Evolutionary conservation across 2,888 invertebrate species (phyloP), one percentile per base, ranked within the genome.

Genomic region (Parapristionchus giblindavisi): DNA sequence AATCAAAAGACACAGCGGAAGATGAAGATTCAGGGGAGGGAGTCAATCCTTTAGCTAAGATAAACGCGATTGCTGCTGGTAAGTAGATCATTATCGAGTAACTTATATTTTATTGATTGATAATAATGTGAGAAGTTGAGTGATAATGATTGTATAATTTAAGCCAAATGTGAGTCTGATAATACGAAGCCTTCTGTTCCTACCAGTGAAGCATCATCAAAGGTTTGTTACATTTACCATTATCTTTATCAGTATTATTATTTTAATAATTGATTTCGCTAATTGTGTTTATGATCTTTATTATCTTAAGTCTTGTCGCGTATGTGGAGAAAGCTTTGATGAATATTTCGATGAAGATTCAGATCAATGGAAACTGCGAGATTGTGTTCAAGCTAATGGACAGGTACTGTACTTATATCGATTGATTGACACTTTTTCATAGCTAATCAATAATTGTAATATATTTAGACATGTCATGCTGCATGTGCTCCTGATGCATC

Each of bases 331-430:
- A 90, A 91, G 91, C 80, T 97, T 99, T 90, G 94, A 95, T 82
- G 94, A 94, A 89, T 96, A 94, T 90, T 99, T 94, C 90, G 94
- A 96, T 89, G 95, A 98, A 89, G 98, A 99, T 85, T 92, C 93
- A 81, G 99, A 99, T 89, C 96, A 95, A 88, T 99, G 99, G 99
- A 94, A 96, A 88, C 91, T 98, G 38, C 77, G 78, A 34, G 81
- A 86, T 60, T 81, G 82, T 36, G 79, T 81, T 1, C 34, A 66
- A 5, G 54, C 77, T 27, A 54, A 21, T 27, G 54, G 8, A 36
- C 38, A 54, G 70, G 70, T 70, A 38, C 6, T 34, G n/a, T 56
- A 17, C 17, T 11, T 27, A 27, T n/a, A n/a, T n/a, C n/a, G n/a
- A n/a, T n/a, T n/a, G n/a, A n/a, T n/a, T n/a, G n/a, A 11, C 56